Percentiles rank a stretch among this genome's conserved stretches.
These are phyloP conservation scores for Onthophagus sagittarius DNA, from an alignment of 2,888 invertebrate species.

Conservation along the genomic window DNA sequence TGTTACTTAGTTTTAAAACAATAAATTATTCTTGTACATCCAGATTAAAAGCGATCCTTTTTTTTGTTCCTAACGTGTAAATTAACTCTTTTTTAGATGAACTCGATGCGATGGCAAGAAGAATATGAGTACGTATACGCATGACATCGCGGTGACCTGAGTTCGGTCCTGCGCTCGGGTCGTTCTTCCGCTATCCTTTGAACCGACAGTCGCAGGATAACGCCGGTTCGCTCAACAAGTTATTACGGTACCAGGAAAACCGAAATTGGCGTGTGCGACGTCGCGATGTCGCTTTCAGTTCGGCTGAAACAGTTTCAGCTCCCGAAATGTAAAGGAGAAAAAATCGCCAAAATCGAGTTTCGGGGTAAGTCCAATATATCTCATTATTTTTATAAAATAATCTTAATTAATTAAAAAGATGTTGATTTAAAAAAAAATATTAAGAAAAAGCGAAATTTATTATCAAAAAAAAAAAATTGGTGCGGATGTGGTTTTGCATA, in stretches of 20 bases:
- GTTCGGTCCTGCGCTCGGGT: not conserved
- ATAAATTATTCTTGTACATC: no score
- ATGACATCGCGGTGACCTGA: not conserved
- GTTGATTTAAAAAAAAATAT: no score
- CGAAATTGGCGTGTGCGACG: slow-evolving; percentile 27
- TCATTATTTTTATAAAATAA: not conserved
- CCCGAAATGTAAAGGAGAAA: slow-evolving; percentile 64
- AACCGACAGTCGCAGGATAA: slow-evolving; percentile 34
- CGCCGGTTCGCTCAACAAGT: slow-evolving; percentile 43
- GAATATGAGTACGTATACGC: not conserved
- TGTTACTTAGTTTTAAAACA: no score
- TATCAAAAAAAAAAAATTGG: no score
- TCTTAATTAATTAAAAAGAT: no score
- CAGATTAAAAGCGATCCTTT: no score
- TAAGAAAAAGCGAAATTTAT: no score
- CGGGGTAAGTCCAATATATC: slow-evolving; percentile 60
- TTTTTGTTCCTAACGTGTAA: not conserved
- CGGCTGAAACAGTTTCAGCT: slow-evolving; percentile 66
- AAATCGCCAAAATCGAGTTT: slow-evolving; percentile 67
- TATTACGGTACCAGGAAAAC: slow-evolving; percentile 25
- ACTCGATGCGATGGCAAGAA: not conserved
- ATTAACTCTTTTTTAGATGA: not conserved
- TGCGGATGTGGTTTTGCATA: no score
- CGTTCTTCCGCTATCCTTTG: not conserved
- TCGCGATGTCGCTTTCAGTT: slow-evolving; percentile 64